phyloP scores from a whole-genome alignment of 2,797 vertebrate species.

The Macroramphosus scolopax region DNA sequence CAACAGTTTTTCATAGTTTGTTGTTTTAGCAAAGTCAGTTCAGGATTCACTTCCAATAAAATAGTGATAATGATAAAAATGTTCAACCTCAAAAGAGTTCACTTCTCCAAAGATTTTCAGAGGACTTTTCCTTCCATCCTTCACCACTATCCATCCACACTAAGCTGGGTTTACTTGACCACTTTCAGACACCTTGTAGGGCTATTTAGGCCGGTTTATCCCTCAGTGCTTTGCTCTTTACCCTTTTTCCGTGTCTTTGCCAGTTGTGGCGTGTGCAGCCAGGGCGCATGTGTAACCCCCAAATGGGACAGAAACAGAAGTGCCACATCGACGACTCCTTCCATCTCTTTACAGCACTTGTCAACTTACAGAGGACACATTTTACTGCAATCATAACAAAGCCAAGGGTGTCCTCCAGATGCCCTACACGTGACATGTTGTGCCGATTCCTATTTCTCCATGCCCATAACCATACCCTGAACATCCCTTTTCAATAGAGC shows the following conservation, averaged over 20 bases:
- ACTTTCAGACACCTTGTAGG: neutral
- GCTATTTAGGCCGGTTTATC: conserved; percentile 11
- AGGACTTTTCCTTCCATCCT: neutral
- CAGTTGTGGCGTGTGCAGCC: conserved; percentile 34
- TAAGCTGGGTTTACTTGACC: neutral
- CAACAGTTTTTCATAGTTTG: conserved; percentile 10
- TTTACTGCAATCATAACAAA: conserved; percentile 34
- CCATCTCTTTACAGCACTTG: conserved; percentile 29
- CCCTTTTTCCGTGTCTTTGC: conserved; percentile 27
- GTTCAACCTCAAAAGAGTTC: conserved; percentile 23
- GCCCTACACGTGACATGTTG: conserved; percentile 75
- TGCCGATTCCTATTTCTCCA: conserved; percentile 58
- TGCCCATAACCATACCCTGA: conserved; percentile 59
- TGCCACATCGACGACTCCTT: conserved; percentile 24
- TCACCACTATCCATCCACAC: conserved; percentile 9
- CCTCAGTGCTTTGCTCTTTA: conserved; percentile 25
- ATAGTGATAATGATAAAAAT: conserved; percentile 12
- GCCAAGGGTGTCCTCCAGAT: conserved; percentile 13
- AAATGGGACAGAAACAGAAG: conserved; percentile 38
- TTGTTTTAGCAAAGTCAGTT: conserved; percentile 44
- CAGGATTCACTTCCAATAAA: conserved; percentile 13
- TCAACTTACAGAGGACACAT: conserved; percentile 31
- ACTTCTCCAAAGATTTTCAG: conserved; percentile 6
- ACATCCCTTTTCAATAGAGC: conserved; percentile 70
- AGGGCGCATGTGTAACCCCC: conserved; percentile 42